Conservation (phyloP, 2,113 vertebrate species). For the human (Homo sapiens) region DNA sequence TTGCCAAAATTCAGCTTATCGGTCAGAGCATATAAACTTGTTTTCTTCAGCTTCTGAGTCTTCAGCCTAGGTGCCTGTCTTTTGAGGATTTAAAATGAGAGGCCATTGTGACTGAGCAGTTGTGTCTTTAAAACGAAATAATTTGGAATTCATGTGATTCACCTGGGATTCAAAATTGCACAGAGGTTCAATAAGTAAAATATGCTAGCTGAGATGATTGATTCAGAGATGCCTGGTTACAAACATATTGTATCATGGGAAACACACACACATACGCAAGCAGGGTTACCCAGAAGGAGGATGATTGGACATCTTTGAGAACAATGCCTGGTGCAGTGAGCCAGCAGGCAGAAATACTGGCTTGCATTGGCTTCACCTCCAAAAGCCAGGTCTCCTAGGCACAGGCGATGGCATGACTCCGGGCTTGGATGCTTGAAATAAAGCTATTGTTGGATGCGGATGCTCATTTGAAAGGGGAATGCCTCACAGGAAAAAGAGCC, state of each 20-base stretch:
- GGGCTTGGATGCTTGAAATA: constrained; percentile 10
- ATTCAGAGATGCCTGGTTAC: background rate
- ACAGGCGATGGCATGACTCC: background rate
- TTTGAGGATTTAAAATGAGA: constrained; percentile 16
- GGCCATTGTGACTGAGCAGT: background rate
- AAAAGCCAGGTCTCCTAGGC: background rate
- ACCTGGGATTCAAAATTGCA: background rate
- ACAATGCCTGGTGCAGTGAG: background rate
- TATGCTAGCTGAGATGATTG: background rate
- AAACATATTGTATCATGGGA: background rate
- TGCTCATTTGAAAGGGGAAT: constrained; percentile 75
- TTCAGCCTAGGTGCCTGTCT: background rate
- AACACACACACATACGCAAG: background rate
- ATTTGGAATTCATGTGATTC: background rate
- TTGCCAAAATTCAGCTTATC: constrained; percentile 15
- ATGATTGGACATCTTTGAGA: background rate
- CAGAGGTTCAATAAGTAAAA: background rate
- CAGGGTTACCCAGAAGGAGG: constrained; percentile 23
- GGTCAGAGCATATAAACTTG: background rate
- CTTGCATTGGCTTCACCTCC: background rate
- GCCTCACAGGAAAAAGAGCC: constrained; percentile 78
- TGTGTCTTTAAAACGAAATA: constrained; percentile 26
- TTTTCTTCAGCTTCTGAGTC: background rate
- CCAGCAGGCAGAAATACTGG: background rate
- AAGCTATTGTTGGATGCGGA: constrained; percentile 51